Percentiles rank a stretch among this genome's conserved stretches.
Conservation (phyloP, 1,140 invertebrate species). For the Drosophila mojavensis region DNA sequence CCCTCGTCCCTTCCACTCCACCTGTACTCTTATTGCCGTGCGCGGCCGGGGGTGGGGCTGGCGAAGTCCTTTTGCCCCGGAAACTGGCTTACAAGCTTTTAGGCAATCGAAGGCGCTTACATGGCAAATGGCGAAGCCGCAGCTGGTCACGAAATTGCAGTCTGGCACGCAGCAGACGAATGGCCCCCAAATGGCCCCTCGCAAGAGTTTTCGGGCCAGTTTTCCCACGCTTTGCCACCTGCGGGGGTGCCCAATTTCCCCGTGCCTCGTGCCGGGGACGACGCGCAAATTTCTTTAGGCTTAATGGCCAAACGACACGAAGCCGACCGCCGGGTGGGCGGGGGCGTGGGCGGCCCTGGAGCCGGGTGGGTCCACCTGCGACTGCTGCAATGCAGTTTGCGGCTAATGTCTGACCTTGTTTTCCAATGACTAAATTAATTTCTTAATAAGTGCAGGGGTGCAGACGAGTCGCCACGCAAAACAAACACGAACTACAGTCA, state of each 20-base stretch:
- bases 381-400: slow-evolving; percentile 82
- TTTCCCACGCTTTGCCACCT: slow-evolving; percentile 70
- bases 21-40: not conserved
- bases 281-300: slow-evolving; percentile 73
- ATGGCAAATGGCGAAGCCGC: slow-evolving; percentile 42
- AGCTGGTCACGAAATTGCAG: slow-evolving; percentile 72
- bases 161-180: slow-evolving; percentile 66
- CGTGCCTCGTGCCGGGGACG: not conserved
- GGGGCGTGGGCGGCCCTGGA: slow-evolving; percentile 45
- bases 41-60: not conserved
- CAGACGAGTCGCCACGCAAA: slow-evolving; percentile 21
- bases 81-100: slow-evolving; percentile 82
- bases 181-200: slow-evolving; percentile 12
- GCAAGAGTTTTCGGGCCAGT: slow-evolving; percentile 63
- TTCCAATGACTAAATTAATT: slow-evolving; percentile 82
- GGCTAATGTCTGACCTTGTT: slow-evolving; percentile 83
- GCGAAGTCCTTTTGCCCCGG: slow-evolving; percentile 62
- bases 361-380: slow-evolving; percentile 34
- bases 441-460: slow-evolving; percentile 72
- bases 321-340: slow-evolving; percentile 18
- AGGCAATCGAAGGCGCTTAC: slow-evolving; percentile 80
- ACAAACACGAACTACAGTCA: slow-evolving; percentile 72
- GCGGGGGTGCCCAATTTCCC: slow-evolving; percentile 47
- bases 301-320: slow-evolving; percentile 74
- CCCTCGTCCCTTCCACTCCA: not conserved